phyloP scores from a whole-genome alignment of 2,888 invertebrate genomes.

The Dryomyza anilis region DNA sequence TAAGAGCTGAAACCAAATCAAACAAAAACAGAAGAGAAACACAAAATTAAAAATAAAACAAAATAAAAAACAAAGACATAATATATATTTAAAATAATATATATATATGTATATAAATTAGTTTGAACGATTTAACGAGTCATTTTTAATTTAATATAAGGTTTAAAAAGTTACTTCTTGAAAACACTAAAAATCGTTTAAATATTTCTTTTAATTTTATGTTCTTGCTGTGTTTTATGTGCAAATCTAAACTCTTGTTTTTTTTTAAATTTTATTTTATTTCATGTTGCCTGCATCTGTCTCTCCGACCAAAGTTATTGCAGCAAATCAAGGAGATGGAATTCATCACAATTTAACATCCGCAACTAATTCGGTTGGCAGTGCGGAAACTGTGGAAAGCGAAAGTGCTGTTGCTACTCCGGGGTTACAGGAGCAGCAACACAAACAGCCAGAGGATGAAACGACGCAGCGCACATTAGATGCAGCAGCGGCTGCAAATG shows the following conservation, averaged over 20 bases:
- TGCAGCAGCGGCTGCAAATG: slow-evolving; percentile 1
- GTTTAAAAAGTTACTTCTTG: too few relatives aligned
- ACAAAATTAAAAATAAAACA: too few relatives aligned
- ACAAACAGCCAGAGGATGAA: slow-evolving; percentile 12
- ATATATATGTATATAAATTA: too few relatives aligned
- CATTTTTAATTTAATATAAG: too few relatives aligned
- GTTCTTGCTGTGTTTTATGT: too few relatives aligned
- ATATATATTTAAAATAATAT: too few relatives aligned
- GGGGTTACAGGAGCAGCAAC: slow-evolving; percentile 18
- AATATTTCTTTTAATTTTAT: slow-evolving; percentile 42
- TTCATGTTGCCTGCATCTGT: slow-evolving; percentile 32
- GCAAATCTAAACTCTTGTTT: too few relatives aligned
- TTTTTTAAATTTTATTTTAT: slow-evolving; percentile 43
- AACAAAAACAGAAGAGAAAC: too few relatives aligned
- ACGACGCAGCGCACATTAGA: neutral
- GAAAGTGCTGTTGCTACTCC: slow-evolving; percentile 25
- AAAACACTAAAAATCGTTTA: neutral
- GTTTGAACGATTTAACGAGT: too few relatives aligned
- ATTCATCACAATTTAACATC: slow-evolving; percentile 37
- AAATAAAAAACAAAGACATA: too few relatives aligned
- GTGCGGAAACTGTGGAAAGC: slow-evolving; percentile 34
- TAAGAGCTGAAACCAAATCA: too few relatives aligned
- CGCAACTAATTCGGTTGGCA: slow-evolving; percentile 38
- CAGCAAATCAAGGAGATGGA: slow-evolving; percentile 49
- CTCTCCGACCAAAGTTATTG: slow-evolving; percentile 44